Evolutionary conservation across 2,797 vertebrate genomes (phyloP), one percentile per base, ranked within the genome.

Genomic region (Galago senegalensis): DNA sequence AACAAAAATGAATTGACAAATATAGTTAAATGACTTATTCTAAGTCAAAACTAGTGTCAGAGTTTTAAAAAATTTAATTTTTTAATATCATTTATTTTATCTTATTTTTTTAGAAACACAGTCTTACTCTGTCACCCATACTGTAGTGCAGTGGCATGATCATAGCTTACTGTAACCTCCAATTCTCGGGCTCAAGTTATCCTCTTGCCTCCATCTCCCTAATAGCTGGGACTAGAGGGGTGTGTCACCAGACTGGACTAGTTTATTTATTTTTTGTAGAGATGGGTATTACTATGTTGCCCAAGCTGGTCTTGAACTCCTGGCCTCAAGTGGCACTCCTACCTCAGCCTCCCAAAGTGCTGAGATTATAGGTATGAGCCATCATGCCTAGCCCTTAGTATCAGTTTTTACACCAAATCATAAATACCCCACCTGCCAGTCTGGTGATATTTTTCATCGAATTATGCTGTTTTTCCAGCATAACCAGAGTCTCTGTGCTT

Each of bases 341-440:
- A 67, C 65, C 31, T 67, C 31, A 67, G 65, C 65, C 31, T 67
- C 65, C 31, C 65, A n/a, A n/a, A 67, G 7, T 67, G 17, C 65
- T n/a, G 16, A 67, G 17, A 67, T 67, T 18, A n/a, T n/a, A 67
- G 31, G 31, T 67, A 31, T 67, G 31, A 67, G 31, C 7, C 31
- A 67, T 29, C 31, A 67, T 20, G 31, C 65, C 65, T 8, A n/a
- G 17, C 3, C 7, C 17, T 80, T 81, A 93, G 23, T 91, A 31
- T 90, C 90, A 92, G 60, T 93, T 83, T 93, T 95, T 91, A 91
- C 65, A 43, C 23, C 5, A 67, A 92, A 89, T 56, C 14, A 7
- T 60, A 60, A 63, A 60, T 84, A 69, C 43, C 61, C 72, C 79
- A 13, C 29, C n/a, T 60, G 34, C 56, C 5, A 43, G 21, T 70